These are phyloP conservation scores for Lasioglossum malachurum DNA, from an alignment of 2,888 invertebrate genomes.

Conservation along the genomic window DNA sequence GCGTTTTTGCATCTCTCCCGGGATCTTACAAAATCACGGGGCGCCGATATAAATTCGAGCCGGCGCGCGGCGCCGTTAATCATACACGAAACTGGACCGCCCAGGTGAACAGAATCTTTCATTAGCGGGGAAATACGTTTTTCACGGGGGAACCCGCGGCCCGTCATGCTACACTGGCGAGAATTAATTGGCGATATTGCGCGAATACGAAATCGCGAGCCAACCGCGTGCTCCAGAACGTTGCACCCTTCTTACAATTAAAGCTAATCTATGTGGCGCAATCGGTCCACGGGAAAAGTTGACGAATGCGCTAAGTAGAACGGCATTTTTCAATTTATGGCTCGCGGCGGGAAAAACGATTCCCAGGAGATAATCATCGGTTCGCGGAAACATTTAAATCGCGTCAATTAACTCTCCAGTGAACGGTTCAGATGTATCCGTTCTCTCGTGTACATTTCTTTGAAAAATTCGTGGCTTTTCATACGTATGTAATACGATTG, in stretches of 20 bases:
- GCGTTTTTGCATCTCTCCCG: conserved; percentile 15
- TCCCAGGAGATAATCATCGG: background rate
- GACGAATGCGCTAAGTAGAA: background rate
- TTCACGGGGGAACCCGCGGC: conserved; percentile 14
- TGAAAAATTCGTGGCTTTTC: background rate
- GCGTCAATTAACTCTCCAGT: background rate
- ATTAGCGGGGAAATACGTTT: conserved; percentile 37
- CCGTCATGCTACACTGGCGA: conserved; percentile 27
- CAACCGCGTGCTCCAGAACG: background rate
- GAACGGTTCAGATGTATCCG: background rate
- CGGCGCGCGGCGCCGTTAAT: conserved; percentile 32
- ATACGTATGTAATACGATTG: background rate
- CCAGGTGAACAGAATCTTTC: conserved; percentile 14
- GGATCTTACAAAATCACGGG: conserved; percentile 41
- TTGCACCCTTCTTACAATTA: background rate
- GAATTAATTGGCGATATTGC: conserved; percentile 50
- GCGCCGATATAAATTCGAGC: conserved; percentile 16
- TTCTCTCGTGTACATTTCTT: background rate
- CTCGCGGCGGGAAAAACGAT: background rate
- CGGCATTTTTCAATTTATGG: background rate
- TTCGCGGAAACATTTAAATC: background rate
- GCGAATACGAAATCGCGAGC: conserved; percentile 20
- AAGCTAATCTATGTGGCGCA: background rate
- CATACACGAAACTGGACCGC: conserved; percentile 37
- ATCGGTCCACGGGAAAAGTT: background rate